Evolutionary conservation across 2,113 vertebrate genomes (phyloP), one percentile per base, ranked within the genome.

Genomic region (Spea multiplicata): DNA sequence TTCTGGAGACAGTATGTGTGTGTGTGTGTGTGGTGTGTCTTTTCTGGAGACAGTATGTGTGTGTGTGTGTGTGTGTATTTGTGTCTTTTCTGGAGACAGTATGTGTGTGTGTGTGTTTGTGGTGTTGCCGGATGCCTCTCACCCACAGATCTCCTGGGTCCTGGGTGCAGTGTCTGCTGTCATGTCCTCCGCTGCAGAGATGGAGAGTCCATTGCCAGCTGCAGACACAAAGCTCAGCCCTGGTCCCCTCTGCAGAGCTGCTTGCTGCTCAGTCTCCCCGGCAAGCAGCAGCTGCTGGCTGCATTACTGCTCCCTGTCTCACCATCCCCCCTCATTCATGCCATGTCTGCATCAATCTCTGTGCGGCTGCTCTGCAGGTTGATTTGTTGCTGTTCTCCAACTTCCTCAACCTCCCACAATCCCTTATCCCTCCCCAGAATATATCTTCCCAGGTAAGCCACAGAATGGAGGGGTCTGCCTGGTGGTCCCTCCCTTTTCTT

Each of bases 341-440:
- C 67, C 61, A 17, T 57, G 30, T 72, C n/a, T 73, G 66, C 71
- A 80, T 49, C 59, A 66, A 49, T 55, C 61, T 53, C 17, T 78
- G 44, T 66, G 8, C 49, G 30, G 17, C 66, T 68, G 50, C 68
- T 52, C 74, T 76, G 74, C 66, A 70, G n/a, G 14, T 62, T 80
- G 78, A 80, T 80, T 80, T 80, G 71, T 80, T 79, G 44, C 59
- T 66, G 55, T 66, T 73, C 52, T 72, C 46, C 66, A 12, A 53
- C 14, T 72, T 55, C 30, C 68, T 30, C 76, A 44, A 45, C 62
- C 64, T 68, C 62, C 71, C n/a, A 46, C 64, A 64, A 78, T 67
- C 45, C 48, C 50, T 12, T 44, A 69, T 45, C 70, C 62, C 77
- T 49, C 71, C 50, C 68, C 50, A 52, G 9, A 52, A 52, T 7